Base-by-base conservation (phyloP, 2,888 invertebrate species). In the Microctonus brassicae region DNA sequence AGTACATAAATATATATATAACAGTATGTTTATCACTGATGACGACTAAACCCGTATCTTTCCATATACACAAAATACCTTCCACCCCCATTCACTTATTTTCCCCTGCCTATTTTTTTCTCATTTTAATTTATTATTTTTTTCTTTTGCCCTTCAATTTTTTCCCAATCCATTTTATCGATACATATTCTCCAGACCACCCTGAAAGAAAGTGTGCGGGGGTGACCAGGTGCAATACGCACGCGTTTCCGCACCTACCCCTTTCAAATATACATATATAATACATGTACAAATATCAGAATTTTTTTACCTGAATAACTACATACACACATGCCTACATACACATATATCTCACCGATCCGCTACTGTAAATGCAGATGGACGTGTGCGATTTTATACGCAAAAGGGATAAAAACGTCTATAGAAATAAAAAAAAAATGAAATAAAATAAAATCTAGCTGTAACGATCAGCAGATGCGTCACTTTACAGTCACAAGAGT, bases 201-300 rank as follows among this genome's bases (percentile, higher is more conserved):
- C 69, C 69, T 36, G 60, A 52, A 60, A 22, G 64, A 63, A 70
- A 26, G 70, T 65, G 65, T 34, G 63, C 60, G 63, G 63, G 63
- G 67, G 68, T 68, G 63, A 39, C 65, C 67, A 73, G 67, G 71
- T 72, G 72, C 67, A 58, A 64, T 65, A 22, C 74, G 74, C 74
- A 68, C 77, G 78, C 73, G 70, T 70, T 70, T 66, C 33, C 42
- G 57, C 69, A 72, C 72, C 73, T 68, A 78, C 78, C 76, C 79
- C 77, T 79, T 79, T 77, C 74, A 68, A 64, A 74, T 78, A 69
- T 75, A 76, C 55, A 58, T 60, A 55, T 24, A 24, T 29, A 39
- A 34, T 57, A 72, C n/a, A n/a, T n/a, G n/a, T n/a, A n/a, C n/a
- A n/a, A n/a, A n/a, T n/a, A n/a, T n/a, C n/a, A n/a, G n/a, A n/a